Conservation (phyloP, 2,797 vertebrate genomes). For the Rousettus madagascariensis region DNA sequence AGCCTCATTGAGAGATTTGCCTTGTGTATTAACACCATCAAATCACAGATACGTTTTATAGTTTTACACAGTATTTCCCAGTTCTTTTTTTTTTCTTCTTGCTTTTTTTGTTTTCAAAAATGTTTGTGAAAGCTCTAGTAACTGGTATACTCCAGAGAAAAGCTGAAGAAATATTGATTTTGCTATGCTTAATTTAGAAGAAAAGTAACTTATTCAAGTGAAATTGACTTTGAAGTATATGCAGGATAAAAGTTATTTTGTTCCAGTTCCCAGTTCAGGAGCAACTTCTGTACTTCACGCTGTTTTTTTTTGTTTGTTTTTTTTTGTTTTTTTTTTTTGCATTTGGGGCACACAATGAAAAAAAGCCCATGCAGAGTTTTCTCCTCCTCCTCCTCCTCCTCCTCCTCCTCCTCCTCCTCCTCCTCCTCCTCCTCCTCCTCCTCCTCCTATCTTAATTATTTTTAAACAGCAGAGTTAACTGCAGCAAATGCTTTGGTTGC, state of each 20-base stretch:
- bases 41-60: background rate
- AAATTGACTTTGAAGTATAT: background rate
- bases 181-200: background rate
- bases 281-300: rapidly evolving
- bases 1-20: background rate
- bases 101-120: background rate
- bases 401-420: no score
- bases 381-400: no score
- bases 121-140: background rate
- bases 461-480: background rate
- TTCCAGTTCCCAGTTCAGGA: background rate
- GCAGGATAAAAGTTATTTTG: background rate
- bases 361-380: background rate
- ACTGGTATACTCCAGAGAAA: background rate
- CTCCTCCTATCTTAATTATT: background rate
- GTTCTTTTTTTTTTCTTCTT: background rate
- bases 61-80: background rate
- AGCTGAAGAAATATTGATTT: background rate
- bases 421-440: no score
- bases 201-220: background rate
- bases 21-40: background rate
- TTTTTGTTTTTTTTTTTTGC: background rate
- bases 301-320: background rate
- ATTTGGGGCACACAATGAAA: background rate
- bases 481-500: background rate